phyloP scores from a whole-genome alignment of 2,797 vertebrate species.

The Pseudochirops cupreus region DNA sequence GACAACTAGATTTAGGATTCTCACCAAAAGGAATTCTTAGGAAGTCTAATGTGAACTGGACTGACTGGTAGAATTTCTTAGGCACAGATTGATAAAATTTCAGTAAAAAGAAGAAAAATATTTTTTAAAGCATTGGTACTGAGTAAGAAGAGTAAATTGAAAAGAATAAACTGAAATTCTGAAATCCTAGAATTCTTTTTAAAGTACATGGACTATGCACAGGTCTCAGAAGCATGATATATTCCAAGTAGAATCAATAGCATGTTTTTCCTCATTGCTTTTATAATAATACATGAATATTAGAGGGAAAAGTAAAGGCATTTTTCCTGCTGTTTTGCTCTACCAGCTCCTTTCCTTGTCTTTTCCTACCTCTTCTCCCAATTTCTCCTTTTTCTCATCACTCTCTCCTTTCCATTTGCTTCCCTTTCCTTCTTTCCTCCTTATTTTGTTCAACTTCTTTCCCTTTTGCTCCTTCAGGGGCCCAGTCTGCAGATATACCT shows the following conservation, averaged over 20 bases:
- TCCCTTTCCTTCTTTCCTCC: constrained; percentile 6
- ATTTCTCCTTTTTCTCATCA: constrained; percentile 26
- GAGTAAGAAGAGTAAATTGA: neutral
- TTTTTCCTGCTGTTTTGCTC: constrained; percentile 26
- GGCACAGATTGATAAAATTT: neutral
- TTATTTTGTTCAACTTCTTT: constrained; percentile 22
- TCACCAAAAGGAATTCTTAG: neutral
- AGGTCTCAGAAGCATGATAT: constrained; percentile 2
- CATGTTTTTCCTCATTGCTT: neutral
- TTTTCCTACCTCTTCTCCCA: neutral
- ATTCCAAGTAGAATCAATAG: neutral
- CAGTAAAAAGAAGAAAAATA: neutral
- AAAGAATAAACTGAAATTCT: neutral
- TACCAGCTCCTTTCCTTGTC: constrained; percentile 4
- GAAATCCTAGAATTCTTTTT: neutral
- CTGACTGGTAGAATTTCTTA: neutral
- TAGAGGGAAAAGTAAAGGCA: neutral
- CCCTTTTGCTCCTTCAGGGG: neutral
- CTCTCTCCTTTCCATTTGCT: constrained; percentile 6
- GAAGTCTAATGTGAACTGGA: constrained; percentile 52
- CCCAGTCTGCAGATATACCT: constrained; percentile 9
- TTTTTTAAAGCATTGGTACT: neutral
- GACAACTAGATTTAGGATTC: constrained; percentile 13
- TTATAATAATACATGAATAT: neutral
- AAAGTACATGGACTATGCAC: neutral